A percentile compares a stretch with the other conserved stretches of the same genome.
Evolutionary conservation across 2,888 invertebrate genomes (phyloP).

Genomic region (Drosophila helvetica): DNA sequence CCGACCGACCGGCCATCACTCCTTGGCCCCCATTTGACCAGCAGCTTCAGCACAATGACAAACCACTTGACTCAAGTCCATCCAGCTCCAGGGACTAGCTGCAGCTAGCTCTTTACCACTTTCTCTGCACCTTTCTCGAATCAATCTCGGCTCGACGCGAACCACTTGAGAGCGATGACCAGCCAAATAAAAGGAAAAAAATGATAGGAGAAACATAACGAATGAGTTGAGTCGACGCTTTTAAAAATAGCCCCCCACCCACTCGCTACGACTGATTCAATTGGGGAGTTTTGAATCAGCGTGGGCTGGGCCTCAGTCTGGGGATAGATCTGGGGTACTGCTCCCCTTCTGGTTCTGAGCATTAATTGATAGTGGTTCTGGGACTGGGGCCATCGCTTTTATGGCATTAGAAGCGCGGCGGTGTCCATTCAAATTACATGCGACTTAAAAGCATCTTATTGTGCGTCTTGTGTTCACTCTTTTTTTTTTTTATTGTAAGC

Average conservation of each 20-base stretch:
- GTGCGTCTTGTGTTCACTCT: slow-evolving; percentile 19
- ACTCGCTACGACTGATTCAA: slow-evolving; percentile 34
- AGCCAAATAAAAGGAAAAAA: slow-evolving; percentile 44
- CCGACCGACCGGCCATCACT: slow-evolving; percentile 6
- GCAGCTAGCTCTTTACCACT: slow-evolving; percentile 50
- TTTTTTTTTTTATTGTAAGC: slow-evolving; percentile 65
- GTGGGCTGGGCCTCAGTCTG: slow-evolving; percentile 29
- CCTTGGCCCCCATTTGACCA: slow-evolving; percentile 23
- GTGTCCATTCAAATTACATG: slow-evolving; percentile 43
- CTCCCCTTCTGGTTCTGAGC: not conserved
- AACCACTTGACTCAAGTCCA: slow-evolving; percentile 56
- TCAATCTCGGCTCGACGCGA: slow-evolving; percentile 38
- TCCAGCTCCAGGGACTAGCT: slow-evolving; percentile 17
- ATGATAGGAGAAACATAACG: slow-evolving; percentile 24
- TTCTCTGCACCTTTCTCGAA: slow-evolving; percentile 67
- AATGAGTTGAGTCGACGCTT: slow-evolving; percentile 23
- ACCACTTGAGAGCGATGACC: slow-evolving; percentile 70
- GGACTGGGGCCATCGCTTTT: slow-evolving; percentile 42
- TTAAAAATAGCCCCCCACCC: slow-evolving; percentile 39
- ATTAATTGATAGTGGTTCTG: not conserved
- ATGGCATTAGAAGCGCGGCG: slow-evolving; percentile 32
- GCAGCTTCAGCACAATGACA: slow-evolving; percentile 55
- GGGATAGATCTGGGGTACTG: not conserved
- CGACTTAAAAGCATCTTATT: slow-evolving; percentile 46
- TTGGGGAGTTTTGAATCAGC: slow-evolving; percentile 44